Percentiles rank a stretch among this genome's conserved stretches.
These are phyloP conservation scores for Chironomus tentans DNA, from an alignment of 2,888 invertebrate species.

Conservation along the genomic window DNA sequence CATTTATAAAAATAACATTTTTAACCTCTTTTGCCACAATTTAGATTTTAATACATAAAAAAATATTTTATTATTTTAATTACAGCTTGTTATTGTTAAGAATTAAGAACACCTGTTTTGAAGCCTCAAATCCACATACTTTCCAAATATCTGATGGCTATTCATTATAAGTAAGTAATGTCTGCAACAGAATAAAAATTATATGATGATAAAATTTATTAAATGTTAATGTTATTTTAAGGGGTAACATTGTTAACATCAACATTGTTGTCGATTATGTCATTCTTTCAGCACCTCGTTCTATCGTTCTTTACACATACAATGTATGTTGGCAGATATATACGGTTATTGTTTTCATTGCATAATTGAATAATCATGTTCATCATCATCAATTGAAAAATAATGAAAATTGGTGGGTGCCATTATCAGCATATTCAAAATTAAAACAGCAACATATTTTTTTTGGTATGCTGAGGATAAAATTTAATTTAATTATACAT, in stretches of 20 bases:
- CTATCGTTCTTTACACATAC: background rate
- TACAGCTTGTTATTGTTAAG: slow-evolving; percentile 6
- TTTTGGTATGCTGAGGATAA: background rate
- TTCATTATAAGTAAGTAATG: background rate
- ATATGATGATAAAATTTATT: background rate
- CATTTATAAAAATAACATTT: too few relatives aligned
- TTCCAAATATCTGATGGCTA: background rate
- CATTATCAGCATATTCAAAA: background rate
- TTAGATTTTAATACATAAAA: background rate
- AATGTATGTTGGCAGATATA: background rate
- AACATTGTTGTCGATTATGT: slow-evolving; percentile 18
- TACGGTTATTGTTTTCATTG: slow-evolving; percentile 22
- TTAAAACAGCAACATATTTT: background rate
- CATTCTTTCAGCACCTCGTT: background rate
- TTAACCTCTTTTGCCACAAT: too few relatives aligned
- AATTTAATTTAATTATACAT: slow-evolving; percentile 20
- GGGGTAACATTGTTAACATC: background rate
- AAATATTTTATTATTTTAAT: slow-evolving; percentile 19
- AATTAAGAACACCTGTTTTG: slow-evolving; percentile 20
- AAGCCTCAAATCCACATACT: background rate
- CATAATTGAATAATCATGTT: slow-evolving; percentile 25
- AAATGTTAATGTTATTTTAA: background rate
- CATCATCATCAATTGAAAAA: background rate
- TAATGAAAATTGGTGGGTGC: slow-evolving; percentile 18
- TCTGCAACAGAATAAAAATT: background rate